Percentiles rank a stretch among this genome's conserved stretches.
These are phyloP conservation scores for Calliphora vicina DNA, from an alignment of 1,140 invertebrate genomes.

Conservation along the genomic window DNA sequence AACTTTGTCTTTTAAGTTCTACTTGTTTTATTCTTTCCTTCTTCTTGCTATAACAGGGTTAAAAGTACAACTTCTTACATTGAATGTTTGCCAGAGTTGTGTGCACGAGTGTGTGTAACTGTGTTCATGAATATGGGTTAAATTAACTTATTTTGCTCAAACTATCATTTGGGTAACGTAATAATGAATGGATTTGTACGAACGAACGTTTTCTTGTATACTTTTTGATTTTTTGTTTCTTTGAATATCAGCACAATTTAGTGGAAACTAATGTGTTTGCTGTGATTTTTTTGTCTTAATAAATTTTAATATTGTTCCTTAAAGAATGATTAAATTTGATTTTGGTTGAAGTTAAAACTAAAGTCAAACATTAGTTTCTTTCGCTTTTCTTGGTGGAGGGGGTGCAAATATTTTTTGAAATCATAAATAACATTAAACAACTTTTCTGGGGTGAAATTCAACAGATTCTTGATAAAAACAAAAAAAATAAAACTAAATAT, in stretches of 20 bases:
- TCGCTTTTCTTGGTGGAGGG: neutral
- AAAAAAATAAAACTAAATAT: no score
- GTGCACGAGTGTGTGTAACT: neutral
- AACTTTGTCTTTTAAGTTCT: neutral
- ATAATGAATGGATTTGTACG: neutral
- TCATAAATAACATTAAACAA: neutral
- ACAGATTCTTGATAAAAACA: neutral
- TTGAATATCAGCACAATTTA: neutral
- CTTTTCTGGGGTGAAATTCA: neutral
- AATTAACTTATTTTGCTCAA: conserved; percentile 1
- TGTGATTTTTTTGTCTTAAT: neutral
- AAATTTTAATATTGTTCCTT: neutral
- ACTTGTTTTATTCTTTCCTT: neutral
- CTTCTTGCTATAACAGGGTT: neutral
- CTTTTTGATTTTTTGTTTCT: neutral
- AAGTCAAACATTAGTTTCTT: neutral
- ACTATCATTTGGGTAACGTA: neutral
- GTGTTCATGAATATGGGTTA: neutral
- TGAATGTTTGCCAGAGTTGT: neutral
- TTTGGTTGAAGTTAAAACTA: neutral
- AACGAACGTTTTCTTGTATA: neutral
- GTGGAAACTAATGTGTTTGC: neutral
- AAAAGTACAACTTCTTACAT: neutral
- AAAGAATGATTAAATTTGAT: neutral
- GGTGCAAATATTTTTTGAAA: neutral